Conservation (phyloP, 2,888 invertebrate species). For the Megaustenia siamemsis region DNA sequence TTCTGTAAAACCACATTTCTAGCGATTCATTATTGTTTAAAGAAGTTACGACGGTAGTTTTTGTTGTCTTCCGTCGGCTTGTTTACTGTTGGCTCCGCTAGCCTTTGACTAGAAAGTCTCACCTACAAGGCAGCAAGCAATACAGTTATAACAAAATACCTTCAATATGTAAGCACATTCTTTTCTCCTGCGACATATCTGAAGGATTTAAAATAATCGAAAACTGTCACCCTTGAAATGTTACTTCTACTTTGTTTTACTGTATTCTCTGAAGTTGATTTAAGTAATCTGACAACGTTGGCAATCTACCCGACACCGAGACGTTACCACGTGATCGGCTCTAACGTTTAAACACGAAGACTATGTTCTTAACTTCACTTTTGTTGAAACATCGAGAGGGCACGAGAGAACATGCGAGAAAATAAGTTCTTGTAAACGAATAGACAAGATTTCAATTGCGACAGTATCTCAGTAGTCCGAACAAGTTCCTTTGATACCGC, state of each 20-base stretch:
- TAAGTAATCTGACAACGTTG: neutral
- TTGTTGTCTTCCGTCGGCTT: no score
- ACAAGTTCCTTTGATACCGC: slow-evolving; percentile 36
- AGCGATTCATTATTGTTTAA: no score
- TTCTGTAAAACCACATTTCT: no score
- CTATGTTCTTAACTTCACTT: neutral
- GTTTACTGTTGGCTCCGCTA: no score
- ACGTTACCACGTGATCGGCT: neutral
- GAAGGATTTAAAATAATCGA: slow-evolving; percentile 1
- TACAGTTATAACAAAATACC: no score
- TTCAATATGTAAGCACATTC: neutral
- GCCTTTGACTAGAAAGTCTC: no score
- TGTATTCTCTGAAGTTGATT: neutral
- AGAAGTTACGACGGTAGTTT: no score
- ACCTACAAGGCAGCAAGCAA: no score
- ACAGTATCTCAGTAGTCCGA: slow-evolving; percentile 37
- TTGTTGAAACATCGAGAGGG: neutral
- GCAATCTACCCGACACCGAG: neutral
- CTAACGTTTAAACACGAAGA: neutral
- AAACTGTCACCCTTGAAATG: no score
- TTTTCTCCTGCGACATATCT: neutral
- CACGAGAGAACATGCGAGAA: neutral
- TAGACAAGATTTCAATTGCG: slow-evolving; percentile 25
- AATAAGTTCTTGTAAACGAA: slow-evolving; percentile 42
- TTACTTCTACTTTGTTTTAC: neutral